phyloP scores from a whole-genome alignment of 2,113 vertebrate species.

The Bothrops jararaca region DNA sequence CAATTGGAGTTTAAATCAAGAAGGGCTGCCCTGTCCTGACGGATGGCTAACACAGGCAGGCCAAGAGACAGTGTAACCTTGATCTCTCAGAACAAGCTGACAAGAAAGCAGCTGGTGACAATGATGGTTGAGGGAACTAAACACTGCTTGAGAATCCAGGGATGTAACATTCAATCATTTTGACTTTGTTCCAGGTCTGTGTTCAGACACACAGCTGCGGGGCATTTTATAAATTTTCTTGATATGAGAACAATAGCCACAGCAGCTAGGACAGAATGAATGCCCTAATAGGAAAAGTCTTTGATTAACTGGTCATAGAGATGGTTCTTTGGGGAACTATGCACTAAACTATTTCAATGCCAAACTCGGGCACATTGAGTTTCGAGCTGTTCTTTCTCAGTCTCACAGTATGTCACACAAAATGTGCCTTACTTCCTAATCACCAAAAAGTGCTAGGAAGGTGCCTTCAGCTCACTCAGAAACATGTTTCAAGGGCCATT shows the following conservation, averaged over 20 bases:
- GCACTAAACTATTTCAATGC: not conserved
- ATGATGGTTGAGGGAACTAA: not conserved
- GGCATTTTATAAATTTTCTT: not conserved
- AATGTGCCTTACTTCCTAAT: not conserved
- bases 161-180: not conserved
- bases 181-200: not conserved
- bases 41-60: not conserved
- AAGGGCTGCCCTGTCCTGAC: not conserved
- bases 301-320: not conserved
- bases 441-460: not conserved
- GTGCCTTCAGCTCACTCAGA: not conserved
- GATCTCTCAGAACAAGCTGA: not conserved
- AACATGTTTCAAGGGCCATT: not conserved
- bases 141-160: not conserved
- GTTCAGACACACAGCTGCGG: not conserved
- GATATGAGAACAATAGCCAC: not conserved
- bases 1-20: not conserved
- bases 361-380: not conserved
- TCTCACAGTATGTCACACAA: no score
- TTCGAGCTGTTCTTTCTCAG: not conserved
- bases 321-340: not conserved
- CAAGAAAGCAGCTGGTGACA: not conserved
- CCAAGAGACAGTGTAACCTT: not conserved
- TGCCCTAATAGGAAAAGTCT: not conserved
- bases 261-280: not conserved